Evolutionary conservation across 2,113 vertebrate species (phyloP).

Genomic region (Cyanoderma ruficeps): DNA sequence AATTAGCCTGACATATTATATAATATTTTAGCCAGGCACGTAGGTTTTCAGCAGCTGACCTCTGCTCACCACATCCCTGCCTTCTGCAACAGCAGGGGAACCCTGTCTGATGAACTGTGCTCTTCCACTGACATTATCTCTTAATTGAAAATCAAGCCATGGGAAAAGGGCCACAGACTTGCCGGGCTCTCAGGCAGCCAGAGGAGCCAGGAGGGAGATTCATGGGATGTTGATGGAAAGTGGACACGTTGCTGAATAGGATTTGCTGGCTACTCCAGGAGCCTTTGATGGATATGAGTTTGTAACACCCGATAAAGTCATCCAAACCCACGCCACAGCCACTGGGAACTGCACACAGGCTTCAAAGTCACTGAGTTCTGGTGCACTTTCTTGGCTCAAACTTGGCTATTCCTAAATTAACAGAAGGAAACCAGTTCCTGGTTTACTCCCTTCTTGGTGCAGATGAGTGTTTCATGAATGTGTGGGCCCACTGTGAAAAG

Average conservation of each 20-base stretch:
- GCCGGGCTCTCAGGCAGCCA: neutral
- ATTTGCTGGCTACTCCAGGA: neutral
- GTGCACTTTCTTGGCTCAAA: neutral
- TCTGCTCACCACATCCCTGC: neutral
- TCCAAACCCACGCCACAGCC: neutral
- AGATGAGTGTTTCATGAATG: fast-evolving
- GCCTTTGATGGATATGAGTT: neutral
- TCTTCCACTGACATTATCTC: slow-evolving; percentile 29
- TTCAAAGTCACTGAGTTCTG: neutral
- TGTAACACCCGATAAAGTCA: neutral
- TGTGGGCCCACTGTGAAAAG: neutral
- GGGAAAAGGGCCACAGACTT: neutral
- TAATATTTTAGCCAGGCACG: neutral
- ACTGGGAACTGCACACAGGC: neutral
- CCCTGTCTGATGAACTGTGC: neutral
- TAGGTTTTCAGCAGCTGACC: slow-evolving; percentile 15
- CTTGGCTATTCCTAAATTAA: neutral
- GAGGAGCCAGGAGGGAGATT: slow-evolving; percentile 3
- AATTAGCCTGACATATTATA: slow-evolving; percentile 20
- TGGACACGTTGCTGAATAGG: neutral
- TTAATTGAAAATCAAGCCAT: slow-evolving; percentile 53
- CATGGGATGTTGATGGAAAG: neutral
- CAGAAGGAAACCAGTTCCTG: neutral
- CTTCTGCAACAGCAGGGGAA: neutral
- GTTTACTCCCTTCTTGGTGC: neutral